These are phyloP conservation scores for Sebastes itinus DNA, from an alignment of 2,797 vertebrate genomes.

Conservation along the genomic window DNA sequence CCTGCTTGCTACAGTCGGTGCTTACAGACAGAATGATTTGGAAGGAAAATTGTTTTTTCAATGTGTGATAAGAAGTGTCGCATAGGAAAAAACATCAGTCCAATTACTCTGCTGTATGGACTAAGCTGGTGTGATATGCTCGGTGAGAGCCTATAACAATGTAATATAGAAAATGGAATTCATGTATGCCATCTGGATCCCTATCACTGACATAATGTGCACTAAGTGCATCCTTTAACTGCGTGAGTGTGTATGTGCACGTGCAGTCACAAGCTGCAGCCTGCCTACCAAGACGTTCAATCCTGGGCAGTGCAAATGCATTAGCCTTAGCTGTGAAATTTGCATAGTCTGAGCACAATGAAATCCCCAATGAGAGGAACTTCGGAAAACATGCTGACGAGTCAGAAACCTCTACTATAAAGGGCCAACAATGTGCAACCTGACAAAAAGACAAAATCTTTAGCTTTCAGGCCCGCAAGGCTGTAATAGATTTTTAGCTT, in stretches of 20 bases:
- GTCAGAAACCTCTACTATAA: constrained; percentile 72
- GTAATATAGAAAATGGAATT: constrained; percentile 17
- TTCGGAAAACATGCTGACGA: constrained; percentile 81
- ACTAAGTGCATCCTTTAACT: constrained; percentile 21
- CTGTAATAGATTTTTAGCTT: constrained; percentile 80
- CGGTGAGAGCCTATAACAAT: constrained; percentile 10
- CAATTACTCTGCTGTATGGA: constrained; percentile 38
- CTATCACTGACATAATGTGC: constrained; percentile 26
- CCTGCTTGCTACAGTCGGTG: constrained; percentile 22
- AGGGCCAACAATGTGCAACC: constrained; percentile 70
- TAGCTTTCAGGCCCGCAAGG: constrained; percentile 66
- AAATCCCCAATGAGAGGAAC: constrained; percentile 78
- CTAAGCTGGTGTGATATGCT: constrained; percentile 18
- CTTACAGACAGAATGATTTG: constrained; percentile 48
- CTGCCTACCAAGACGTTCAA: constrained; percentile 52
- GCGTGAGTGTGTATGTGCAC: neutral
- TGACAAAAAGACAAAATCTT: constrained; percentile 81
- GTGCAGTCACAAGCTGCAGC: constrained; percentile 24
- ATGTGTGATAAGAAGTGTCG: constrained; percentile 38
- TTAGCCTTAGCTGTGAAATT: constrained; percentile 72
- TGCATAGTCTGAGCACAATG: constrained; percentile 77
- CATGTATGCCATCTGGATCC: constrained; percentile 40
- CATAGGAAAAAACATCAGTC: constrained; percentile 39
- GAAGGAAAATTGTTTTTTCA: constrained; percentile 46
- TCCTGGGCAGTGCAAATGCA: constrained; percentile 63